Percentiles rank a stretch among this genome's conserved stretches.
Evolutionary conservation across 2,888 invertebrate species (phyloP).

Genomic region (Tinea semifulvella): DNA sequence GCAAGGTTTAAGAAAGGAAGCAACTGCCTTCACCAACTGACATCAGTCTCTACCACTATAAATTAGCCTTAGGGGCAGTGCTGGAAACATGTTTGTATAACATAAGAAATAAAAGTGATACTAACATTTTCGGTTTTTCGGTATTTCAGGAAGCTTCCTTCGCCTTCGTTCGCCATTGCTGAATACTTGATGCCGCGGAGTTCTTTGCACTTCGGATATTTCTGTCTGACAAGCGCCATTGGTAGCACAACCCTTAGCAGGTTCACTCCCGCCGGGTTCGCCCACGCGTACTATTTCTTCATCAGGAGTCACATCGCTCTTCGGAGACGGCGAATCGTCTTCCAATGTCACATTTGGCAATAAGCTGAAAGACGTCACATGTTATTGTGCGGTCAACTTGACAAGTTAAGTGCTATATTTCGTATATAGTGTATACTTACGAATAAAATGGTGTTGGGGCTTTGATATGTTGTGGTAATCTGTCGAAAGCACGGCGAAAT

Average conservation of each 20-base stretch:
- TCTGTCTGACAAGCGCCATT: conserved; percentile 36
- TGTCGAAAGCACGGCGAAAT: conserved; percentile 87
- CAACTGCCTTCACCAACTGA: no score
- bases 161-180: conserved; percentile 72
- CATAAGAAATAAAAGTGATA: conserved; percentile 20
- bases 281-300: conserved; percentile 68
- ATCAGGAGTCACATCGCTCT: conserved; percentile 74
- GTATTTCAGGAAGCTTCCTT: conserved; percentile 88
- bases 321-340: conserved; percentile 83
- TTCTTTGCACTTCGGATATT: conserved; percentile 35
- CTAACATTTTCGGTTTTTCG: conserved; percentile 88
- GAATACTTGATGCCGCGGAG: conserved; percentile 46
- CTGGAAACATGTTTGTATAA: no score
- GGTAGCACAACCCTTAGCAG: conserved; percentile 13
- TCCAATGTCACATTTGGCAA: conserved; percentile 86
- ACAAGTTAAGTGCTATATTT: conserved; percentile 4
- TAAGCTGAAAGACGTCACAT: conserved; percentile 62
- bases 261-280: conserved; percentile 46
- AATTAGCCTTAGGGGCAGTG: no score
- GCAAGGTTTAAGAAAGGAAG: no score
- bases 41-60: no score
- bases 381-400: neutral
- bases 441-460: conserved; percentile 87
- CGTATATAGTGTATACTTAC: conserved; percentile 68
- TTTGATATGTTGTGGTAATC: conserved; percentile 80